These are phyloP conservation scores for Uropetala carovei DNA, from an alignment of 2,888 invertebrate species.

Conservation along the genomic window DNA sequence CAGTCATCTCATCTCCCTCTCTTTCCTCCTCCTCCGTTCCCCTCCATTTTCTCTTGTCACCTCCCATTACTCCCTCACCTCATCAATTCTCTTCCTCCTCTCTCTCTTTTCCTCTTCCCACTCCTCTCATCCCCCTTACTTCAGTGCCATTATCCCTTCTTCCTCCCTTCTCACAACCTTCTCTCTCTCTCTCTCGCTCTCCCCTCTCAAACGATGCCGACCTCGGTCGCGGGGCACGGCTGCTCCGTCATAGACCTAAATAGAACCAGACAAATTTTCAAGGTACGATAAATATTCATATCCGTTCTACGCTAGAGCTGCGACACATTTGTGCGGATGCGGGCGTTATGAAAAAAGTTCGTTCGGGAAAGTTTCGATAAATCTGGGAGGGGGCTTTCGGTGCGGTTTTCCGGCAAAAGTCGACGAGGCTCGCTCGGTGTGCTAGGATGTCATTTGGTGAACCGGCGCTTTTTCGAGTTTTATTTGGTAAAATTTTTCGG, in stretches of 20 bases:
- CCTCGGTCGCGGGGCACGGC: conserved; percentile 8
- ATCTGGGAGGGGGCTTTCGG: too few relatives aligned
- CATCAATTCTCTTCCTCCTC: background rate
- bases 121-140: background rate
- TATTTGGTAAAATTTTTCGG: too few relatives aligned
- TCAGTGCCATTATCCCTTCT: background rate
- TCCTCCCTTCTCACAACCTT: background rate
- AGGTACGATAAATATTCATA: conserved; percentile 9
- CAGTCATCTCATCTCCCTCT: background rate
- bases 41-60: background rate
- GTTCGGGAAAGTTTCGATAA: background rate
- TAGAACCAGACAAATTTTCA: conserved; percentile 14
- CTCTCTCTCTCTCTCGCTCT: too few relatives aligned
- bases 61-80: background rate
- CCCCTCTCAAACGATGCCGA: background rate
- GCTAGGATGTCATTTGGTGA: too few relatives aligned
- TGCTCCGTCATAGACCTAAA: conserved; percentile 5
- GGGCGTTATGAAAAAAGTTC: background rate
- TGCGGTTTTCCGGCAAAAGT: too few relatives aligned
- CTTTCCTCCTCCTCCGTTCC: background rate
- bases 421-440: too few relatives aligned
- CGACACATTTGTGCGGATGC: background rate
- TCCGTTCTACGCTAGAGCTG: background rate
- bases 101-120: background rate
- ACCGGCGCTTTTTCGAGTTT: too few relatives aligned